Evolutionary conservation across 2,888 invertebrate genomes (phyloP).

Genomic region (Mythimna vitellina): DNA sequence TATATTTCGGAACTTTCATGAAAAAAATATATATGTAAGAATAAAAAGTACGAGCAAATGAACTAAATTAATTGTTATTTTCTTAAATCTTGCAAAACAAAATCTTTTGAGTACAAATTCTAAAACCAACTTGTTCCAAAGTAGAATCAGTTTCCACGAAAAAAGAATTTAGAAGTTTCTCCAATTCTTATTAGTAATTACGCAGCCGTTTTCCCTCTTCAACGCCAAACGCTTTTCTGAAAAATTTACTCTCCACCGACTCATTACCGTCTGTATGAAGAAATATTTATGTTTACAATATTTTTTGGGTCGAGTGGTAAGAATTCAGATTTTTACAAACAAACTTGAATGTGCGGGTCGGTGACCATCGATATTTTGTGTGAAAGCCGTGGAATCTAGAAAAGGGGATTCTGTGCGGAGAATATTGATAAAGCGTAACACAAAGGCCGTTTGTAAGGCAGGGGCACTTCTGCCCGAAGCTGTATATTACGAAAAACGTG

Average conservation of each 20-base stretch:
- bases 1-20: background rate
- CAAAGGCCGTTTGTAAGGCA: conserved; percentile 44
- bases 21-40: background rate
- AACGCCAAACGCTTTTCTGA: conserved; percentile 54
- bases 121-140: conserved; percentile 38
- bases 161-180: conserved; percentile 53
- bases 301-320: conserved; percentile 39
- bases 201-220: conserved; percentile 49
- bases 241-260: conserved; percentile 40
- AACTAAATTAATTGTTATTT: background rate
- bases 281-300: conserved; percentile 48
- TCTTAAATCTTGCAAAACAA: conserved; percentile 3
- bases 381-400: conserved; percentile 20
- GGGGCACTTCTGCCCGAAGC: conserved; percentile 49
- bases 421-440: conserved; percentile 50
- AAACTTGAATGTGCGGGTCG: conserved; percentile 45
- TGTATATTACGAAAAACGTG: conserved; percentile 44
- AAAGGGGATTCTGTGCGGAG: conserved; percentile 46
- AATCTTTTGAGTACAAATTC: conserved; percentile 17
- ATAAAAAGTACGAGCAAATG: background rate
- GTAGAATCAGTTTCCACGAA: conserved; percentile 31
- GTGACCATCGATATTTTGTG: conserved; percentile 48
- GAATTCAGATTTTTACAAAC: conserved; percentile 46
- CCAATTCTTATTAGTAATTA: conserved; percentile 60
- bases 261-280: conserved; percentile 50